Evolutionary conservation across 2,888 invertebrate species (phyloP), one percentile per base, ranked within the genome.

Genomic region (Amiota mariae): DNA sequence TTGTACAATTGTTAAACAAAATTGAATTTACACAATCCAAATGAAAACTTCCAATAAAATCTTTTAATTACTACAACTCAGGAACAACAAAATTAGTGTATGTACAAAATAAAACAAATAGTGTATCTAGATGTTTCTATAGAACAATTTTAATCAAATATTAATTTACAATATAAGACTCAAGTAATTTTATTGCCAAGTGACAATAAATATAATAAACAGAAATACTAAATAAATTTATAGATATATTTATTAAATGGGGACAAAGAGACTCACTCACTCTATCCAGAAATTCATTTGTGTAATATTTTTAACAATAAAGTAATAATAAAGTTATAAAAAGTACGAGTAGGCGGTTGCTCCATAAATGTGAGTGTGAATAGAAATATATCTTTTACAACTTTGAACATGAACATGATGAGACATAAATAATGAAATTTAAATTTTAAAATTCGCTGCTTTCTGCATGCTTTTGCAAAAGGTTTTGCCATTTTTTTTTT

Each of bases 81-180:
- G 36, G 6, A 6, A 36, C 36, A 36, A 36, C 36, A 36, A 36
- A 36, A 36, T 36, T 36, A 36, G 2, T 36, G 36, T 36, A 36
- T 36, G 36, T 36, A 6, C 63, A 63, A 63, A 13, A 20, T 2
- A 12, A 63, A 46, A 15, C 24, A 49, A 66, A 66, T 66, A 66
- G 49, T 36, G 6, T 6, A 2, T 36, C 36, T 36, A 36, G 4
- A 36, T 6, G 36, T 36, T 36, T 36, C 3, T 36, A 0, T 36
- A 36, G 6, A 8, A 18, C 66, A 49, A 73, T 78, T 77, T 79
- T 64, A 74, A 81, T 84, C 81, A 82, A 84, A 84, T 81, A 82
- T 84, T 84, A 76, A 82, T 81, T 78, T 81, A 75, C 84, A 80
- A 83, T 71, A 59, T 36, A 20, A 66, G 15, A 73, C 20, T 76